phyloP scores from a whole-genome alignment of 2,113 vertebrate species.

The Tetraodon nigroviridis region DNA sequence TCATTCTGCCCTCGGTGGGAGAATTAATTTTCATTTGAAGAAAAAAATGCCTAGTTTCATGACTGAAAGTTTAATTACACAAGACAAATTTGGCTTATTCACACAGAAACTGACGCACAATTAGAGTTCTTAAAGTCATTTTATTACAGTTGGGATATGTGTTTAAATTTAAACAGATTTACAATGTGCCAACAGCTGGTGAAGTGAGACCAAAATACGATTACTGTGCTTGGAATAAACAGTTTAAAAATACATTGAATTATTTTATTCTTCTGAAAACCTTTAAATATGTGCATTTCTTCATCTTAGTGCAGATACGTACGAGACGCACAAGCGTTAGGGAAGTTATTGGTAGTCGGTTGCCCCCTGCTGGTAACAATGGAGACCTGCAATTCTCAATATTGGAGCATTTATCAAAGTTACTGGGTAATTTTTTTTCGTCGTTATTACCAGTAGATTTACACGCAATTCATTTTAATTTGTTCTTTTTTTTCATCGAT shows the following conservation, averaged over 20 bases:
- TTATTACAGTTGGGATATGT: constrained; percentile 23
- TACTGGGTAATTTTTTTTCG: too few species aligned
- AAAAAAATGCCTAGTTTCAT: constrained; percentile 36
- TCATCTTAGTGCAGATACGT: background rate
- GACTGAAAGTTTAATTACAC: constrained; percentile 38
- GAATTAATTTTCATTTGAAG: constrained; percentile 31
- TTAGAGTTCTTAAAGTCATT: constrained; percentile 10
- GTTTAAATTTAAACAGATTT: constrained; percentile 45
- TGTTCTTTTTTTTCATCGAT: background rate
- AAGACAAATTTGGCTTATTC: constrained; percentile 41
- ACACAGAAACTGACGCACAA: constrained; percentile 24
- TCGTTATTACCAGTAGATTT: too few species aligned
- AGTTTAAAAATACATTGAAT: constrained; percentile 41
- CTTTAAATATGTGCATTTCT: background rate
- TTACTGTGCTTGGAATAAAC: constrained; percentile 71
- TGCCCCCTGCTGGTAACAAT: constrained; percentile 35
- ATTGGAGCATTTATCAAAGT: background rate
- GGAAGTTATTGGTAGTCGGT: constrained; percentile 1
- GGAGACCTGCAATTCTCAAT: background rate
- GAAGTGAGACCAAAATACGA: constrained; percentile 66
- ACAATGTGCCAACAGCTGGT: constrained; percentile 54
- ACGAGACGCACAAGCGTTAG: background rate
- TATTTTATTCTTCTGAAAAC: background rate
- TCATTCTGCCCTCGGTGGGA: constrained; percentile 40
- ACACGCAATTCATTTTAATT: background rate